These are phyloP conservation scores for Erpetoichthys calabaricus DNA, from an alignment of 2,797 vertebrate species.

Conservation along the genomic window DNA sequence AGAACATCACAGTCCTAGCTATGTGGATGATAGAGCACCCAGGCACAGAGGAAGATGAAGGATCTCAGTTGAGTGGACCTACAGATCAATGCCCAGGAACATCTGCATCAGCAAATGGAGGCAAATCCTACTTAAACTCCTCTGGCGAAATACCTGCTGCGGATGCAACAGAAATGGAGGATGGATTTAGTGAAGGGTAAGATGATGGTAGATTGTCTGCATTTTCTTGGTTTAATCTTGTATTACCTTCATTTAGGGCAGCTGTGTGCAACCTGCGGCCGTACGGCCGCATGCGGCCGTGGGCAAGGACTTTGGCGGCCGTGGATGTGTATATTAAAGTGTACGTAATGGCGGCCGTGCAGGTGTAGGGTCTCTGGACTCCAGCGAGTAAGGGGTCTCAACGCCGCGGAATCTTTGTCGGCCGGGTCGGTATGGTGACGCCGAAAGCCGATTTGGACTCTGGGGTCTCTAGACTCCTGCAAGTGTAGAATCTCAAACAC, in stretches of 20 bases:
- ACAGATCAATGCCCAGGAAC: constrained; percentile 52
- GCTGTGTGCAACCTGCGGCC: too few relatives aligned
- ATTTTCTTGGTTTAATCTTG: not conserved
- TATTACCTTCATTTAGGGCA: not conserved
- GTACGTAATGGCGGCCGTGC: too few relatives aligned
- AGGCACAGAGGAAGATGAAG: constrained; percentile 73
- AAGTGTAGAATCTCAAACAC: too few relatives aligned
- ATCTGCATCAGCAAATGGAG: constrained; percentile 41
- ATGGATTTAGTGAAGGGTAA: constrained; percentile 86
- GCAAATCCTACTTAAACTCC: constrained; percentile 73
- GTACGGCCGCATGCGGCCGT: too few relatives aligned
- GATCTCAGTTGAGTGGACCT: constrained; percentile 46
- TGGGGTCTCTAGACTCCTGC: too few relatives aligned
- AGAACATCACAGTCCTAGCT: constrained; percentile 92
- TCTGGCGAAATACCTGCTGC: constrained; percentile 73
- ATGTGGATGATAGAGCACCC: constrained; percentile 99
- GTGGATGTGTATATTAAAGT: too few relatives aligned
- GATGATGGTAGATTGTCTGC: not conserved
- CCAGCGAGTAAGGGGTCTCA: too few relatives aligned
- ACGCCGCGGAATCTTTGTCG: too few relatives aligned
- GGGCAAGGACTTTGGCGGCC: too few relatives aligned
- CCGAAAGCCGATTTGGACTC: too few relatives aligned
- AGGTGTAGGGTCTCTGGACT: too few relatives aligned
- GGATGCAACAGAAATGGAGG: constrained; percentile 78
- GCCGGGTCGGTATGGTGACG: not conserved